phyloP scores from a whole-genome alignment of 2,113 vertebrate species.

The Stomatorhinus ivindoensis region DNA sequence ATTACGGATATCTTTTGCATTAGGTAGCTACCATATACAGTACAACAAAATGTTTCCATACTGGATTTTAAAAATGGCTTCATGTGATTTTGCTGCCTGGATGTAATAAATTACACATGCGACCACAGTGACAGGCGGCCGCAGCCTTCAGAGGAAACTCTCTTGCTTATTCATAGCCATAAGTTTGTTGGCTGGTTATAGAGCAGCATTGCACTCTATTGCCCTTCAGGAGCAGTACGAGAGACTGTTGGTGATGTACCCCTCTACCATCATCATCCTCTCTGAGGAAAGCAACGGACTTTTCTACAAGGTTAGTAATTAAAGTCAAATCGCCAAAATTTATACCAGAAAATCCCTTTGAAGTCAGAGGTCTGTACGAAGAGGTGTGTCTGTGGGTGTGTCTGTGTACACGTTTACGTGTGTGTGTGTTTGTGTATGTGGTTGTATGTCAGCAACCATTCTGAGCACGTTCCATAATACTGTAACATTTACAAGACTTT shows the following conservation, averaged over 20 bases:
- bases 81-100: neutral
- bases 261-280: constrained; percentile 79
- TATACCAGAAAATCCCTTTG: neutral
- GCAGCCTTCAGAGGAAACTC: neutral
- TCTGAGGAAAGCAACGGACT: constrained; percentile 71
- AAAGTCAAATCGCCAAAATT: neutral
- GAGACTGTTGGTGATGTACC: constrained; percentile 80
- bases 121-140: neutral
- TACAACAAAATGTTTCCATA: neutral
- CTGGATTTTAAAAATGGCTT: neutral
- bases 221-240: constrained; percentile 73
- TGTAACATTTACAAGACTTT: neutral
- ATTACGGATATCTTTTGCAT: neutral
- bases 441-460: neutral
- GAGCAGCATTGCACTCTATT: neutral
- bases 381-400: neutral
- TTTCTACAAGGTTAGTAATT: constrained; percentile 75
- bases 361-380: neutral
- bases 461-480: neutral
- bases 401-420: too few species aligned
- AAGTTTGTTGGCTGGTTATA: neutral
- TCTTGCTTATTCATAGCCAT: neutral
- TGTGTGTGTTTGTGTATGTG: neutral
- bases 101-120: neutral
- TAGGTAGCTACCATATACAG: neutral